Evolutionary conservation across 1,140 invertebrate genomes (phyloP), one percentile per base, ranked within the genome.

Genomic region (Neotoxoptera formosana): DNA sequence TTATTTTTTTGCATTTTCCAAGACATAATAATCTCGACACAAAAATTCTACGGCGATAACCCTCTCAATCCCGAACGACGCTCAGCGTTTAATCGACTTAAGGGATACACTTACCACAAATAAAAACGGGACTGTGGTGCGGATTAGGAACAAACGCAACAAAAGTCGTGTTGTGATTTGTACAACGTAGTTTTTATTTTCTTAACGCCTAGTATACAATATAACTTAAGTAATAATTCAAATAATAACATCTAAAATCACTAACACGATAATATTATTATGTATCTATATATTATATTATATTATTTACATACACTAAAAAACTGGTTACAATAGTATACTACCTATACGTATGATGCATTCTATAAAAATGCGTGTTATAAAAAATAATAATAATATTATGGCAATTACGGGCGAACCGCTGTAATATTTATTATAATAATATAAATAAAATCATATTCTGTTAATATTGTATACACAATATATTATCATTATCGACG

Each of bases 151-250:
- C 21, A 17, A 53, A 53, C 7, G 20, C 4, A 53, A 53, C 51
- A 53, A 53, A 0, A 21, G 21, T 21, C 21, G 21, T 21, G 60
- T 41, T 7, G 41, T 36, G 36, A 23, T 84, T 84, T 84, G 81
- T 84, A 84, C 36, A 84, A 84, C 21, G 34, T 84, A 84, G 23
- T 84, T 84, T 41, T 84, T 41, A 41, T 84, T 84, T 84, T 84
- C 81, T 83, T 83, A 41, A 83, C 20, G 2, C 7, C 21, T 41
- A 84, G 8, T 84, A 36, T 84, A 84, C 34, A 84, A 41, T 84
- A 21, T 84, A 84, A 41, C 34, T 84, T 25, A 84, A 84, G 8
- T 2, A 84, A 23, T 36, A 84, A 23, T 36, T 84, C n/a, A 84
- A 36, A 83, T 41, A 84, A 36, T 41, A 41, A 41, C 34, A 36